Evolutionary conservation across 1,140 invertebrate species (phyloP).

Genomic region (Panagrolaimus sp.): DNA sequence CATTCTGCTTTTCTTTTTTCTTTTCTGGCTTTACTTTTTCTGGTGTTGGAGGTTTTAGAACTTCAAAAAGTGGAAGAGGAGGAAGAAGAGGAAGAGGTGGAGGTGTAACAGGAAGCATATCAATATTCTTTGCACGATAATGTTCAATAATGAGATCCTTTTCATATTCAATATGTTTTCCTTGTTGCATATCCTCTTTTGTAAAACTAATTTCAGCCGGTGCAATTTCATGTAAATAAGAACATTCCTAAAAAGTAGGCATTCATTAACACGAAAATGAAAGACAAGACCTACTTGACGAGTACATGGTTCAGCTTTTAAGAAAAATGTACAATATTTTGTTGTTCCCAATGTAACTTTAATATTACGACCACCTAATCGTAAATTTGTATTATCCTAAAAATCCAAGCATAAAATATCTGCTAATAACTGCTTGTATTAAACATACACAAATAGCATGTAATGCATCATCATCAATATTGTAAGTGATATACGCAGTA

Average conservation of each 20-base stretch:
- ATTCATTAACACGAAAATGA: neutral
- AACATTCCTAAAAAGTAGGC: constrained; percentile 74
- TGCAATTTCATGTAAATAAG: constrained; percentile 97
- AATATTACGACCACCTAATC: constrained; percentile 84
- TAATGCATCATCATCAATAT: constrained; percentile 83
- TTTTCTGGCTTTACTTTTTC: neutral
- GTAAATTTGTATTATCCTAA: constrained; percentile 89
- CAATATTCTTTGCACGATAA: too few relatives aligned
- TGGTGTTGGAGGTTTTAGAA: too few relatives aligned
- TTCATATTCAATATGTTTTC: constrained; percentile 69
- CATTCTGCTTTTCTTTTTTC: constrained; percentile 59
- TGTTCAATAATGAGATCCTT: neutral
- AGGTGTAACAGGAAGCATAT: too few relatives aligned
- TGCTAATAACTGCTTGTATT: too few relatives aligned
- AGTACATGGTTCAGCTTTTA: constrained; percentile 90
- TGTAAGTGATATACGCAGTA: constrained; percentile 90
- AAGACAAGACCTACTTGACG: constrained; percentile 63
- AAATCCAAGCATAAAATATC: too few relatives aligned
- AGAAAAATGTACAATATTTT: constrained; percentile 99
- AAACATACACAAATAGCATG: constrained; percentile 69
- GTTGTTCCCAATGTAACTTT: constrained; percentile 97
- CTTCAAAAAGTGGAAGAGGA: too few relatives aligned
- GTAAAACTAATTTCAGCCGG: constrained; percentile 93
- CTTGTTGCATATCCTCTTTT: constrained; percentile 98
- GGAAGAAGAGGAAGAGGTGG: too few relatives aligned